These are phyloP conservation scores for Thereva nobilitata DNA, from an alignment of 2,888 invertebrate species.

Conservation along the genomic window DNA sequence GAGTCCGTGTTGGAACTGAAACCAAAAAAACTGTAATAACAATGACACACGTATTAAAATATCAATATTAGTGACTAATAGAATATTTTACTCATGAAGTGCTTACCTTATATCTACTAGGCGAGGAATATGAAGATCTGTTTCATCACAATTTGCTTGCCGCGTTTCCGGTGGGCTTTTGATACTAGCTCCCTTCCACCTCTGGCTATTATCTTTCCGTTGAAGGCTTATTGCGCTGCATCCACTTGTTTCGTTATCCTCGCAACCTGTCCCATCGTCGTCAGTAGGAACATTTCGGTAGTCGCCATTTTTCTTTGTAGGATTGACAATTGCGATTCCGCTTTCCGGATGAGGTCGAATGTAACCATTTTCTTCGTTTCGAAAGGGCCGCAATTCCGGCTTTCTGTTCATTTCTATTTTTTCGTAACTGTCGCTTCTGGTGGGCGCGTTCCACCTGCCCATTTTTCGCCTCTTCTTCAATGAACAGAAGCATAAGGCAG, in stretches of 20 bases:
- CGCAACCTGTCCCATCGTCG: slow-evolving; percentile 67
- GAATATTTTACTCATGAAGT: too few species aligned
- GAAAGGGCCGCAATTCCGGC: slow-evolving; percentile 49
- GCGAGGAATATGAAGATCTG: slow-evolving; percentile 70
- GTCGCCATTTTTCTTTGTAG: slow-evolving; percentile 66
- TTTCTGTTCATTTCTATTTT: slow-evolving; percentile 76
- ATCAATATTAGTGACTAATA: background rate
- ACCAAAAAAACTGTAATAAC: slow-evolving; percentile 47
- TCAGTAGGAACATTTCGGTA: slow-evolving; percentile 74
- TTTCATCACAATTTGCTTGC: slow-evolving; percentile 50
- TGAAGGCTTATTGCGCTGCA: slow-evolving; percentile 47
- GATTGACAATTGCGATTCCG: slow-evolving; percentile 57
- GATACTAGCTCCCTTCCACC: slow-evolving; percentile 48
- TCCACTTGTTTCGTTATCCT: slow-evolving; percentile 57
- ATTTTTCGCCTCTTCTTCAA: slow-evolving; percentile 64
- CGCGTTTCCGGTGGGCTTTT: slow-evolving; percentile 1
- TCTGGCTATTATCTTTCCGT: slow-evolving; percentile 52
- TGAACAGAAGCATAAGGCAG: slow-evolving; percentile 67
- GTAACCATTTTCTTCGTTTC: slow-evolving; percentile 44
- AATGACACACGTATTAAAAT: background rate
- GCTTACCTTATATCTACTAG: slow-evolving; percentile 67
- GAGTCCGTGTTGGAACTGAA: slow-evolving; percentile 62
- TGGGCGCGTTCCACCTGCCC: slow-evolving; percentile 59
- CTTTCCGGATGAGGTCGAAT: slow-evolving; percentile 43
- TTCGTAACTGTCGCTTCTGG: slow-evolving; percentile 70